phyloP scores from a whole-genome alignment of 2,113 vertebrate genomes.

The Albula glossodonta region DNA sequence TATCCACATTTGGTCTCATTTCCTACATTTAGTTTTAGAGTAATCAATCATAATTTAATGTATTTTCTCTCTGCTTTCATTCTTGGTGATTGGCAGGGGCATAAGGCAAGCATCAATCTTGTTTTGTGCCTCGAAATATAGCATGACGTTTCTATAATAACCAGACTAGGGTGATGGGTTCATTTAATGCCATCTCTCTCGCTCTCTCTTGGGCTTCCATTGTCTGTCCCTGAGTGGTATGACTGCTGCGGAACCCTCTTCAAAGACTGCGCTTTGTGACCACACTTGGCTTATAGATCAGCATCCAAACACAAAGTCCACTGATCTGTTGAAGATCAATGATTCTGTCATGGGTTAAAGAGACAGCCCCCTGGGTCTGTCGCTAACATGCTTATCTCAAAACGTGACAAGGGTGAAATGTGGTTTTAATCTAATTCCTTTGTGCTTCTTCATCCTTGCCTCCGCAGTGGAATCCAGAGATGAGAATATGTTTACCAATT shows the following conservation, averaged over 20 bases:
- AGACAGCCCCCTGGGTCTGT: neutral
- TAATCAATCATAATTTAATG: neutral
- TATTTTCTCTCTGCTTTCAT: neutral
- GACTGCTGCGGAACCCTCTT: neutral
- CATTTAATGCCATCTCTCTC: neutral
- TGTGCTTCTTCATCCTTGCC: no score
- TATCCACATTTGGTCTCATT: neutral
- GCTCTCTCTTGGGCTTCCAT: neutral
- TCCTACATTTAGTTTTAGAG: neutral
- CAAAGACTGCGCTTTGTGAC: neutral
- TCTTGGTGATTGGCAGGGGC: neutral
- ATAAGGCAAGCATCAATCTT: neutral
- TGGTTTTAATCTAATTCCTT: neutral
- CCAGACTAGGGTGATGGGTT: neutral
- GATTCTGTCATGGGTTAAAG: neutral
- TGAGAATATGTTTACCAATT: no score
- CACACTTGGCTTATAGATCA: neutral
- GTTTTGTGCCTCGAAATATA: neutral
- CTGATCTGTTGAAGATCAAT: neutral
- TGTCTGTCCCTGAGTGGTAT: neutral
- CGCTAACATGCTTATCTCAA: neutral
- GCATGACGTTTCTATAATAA: neutral
- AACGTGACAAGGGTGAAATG: neutral
- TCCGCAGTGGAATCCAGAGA: no score
- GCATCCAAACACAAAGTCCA: neutral